phyloP scores from a whole-genome alignment of 2,797 vertebrate genomes.

The Mus spretus region DNA sequence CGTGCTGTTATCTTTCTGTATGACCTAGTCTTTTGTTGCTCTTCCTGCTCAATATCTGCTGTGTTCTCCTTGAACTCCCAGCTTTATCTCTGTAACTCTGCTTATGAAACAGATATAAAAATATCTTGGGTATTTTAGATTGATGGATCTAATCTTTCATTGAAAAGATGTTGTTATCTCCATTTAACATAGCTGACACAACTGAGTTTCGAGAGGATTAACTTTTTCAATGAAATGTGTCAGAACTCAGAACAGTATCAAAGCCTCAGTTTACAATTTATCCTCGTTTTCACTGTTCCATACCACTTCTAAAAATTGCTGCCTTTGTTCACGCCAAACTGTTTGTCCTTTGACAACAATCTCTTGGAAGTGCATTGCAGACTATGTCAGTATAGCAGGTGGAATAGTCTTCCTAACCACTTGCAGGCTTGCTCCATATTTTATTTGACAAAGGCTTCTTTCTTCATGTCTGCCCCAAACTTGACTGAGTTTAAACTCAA shows the following conservation, averaged over 20 bases:
- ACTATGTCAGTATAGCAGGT: background rate
- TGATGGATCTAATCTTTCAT: background rate
- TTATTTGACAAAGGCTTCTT: background rate
- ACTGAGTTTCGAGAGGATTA: background rate
- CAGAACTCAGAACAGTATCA: background rate
- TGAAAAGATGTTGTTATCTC: background rate
- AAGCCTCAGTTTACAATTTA: background rate
- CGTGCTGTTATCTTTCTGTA: background rate
- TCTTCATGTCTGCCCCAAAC: background rate
- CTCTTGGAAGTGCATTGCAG: background rate
- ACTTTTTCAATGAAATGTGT: background rate
- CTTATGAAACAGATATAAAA: background rate
- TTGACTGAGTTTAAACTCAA: background rate
- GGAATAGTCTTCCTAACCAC: background rate
- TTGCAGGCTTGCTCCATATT: background rate
- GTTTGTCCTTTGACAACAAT: background rate
- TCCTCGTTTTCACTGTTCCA: background rate
- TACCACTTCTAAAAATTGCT: background rate
- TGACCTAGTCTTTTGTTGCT: background rate
- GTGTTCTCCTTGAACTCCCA: background rate
- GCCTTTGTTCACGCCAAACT: background rate
- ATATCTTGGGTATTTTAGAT: background rate
- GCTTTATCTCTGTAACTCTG: background rate
- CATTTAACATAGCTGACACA: slow-evolving; percentile 9
- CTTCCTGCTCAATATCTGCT: background rate